Base-by-base conservation (phyloP, 1,140 invertebrate genomes). In the Drosophila fuyamai region DNA sequence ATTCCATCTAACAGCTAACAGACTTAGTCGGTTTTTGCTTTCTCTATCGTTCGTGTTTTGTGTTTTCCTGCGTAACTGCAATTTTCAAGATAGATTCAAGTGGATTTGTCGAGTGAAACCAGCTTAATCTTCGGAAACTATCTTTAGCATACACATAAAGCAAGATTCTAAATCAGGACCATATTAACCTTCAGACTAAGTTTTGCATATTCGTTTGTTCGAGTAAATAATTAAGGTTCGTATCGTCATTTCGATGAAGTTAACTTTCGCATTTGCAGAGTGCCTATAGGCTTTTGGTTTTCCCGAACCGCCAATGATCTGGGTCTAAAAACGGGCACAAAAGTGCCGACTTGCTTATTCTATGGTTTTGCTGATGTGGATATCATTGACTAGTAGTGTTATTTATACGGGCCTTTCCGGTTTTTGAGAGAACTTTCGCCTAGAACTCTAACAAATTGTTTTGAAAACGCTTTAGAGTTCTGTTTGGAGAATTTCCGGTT, bases 1-100 rank as follows among this genome's bases (percentile, higher is more conserved):
- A 68, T 79, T 70, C 80, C 61, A 63, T 70, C 71, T 88, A 88
- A 83, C 67, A 56, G 60, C 84, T 83, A 86, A 88, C 83, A 88
- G 83, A 88, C 83, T 86, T 86, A 81, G 81, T 85, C 81, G 57
- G 59, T 61, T 78, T 77, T 70, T n/a, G 51, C 59, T 53, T 53
- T 51, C 62, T 55, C 43, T 47, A 74, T 51, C 35, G n/a, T 61
- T 76, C 40, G 53, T 76, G 8, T 32, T 32, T 7, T 32, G 29
- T 32, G 29, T 32, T 32, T 32, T 7, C 29, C 29, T 32, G 29
- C 29, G 14, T 40, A 35, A 71, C 60, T 63, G 60, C 61, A 41
- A 67, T 51, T 61, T 71, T 41, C 43, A 23, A 18, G 60, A 14
- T 23, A 43, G 5, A 35, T 35, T 41, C 67, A 50, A 66, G 38